Conservation (phyloP, 2,888 invertebrate species). For the Chymomyza procnemis region DNA sequence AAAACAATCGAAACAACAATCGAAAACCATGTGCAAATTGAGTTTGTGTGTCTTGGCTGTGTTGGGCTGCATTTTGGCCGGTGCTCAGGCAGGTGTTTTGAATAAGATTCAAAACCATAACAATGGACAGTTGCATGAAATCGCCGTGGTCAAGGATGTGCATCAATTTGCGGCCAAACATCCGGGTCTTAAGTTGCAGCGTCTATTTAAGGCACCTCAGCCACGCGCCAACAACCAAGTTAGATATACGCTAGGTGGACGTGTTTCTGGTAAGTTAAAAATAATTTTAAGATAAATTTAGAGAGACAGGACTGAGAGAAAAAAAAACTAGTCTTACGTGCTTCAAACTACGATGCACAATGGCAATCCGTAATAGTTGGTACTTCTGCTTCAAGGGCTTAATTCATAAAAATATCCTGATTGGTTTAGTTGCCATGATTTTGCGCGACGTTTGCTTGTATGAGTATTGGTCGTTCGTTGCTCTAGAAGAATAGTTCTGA, state of each 20-base stretch:
- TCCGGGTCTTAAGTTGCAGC: constrained; percentile 62
- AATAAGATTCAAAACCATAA: constrained; percentile 4
- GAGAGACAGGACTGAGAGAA: not conserved
- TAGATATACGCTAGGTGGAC: constrained; percentile 71
- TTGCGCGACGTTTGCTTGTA: too few species aligned
- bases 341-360: too few species aligned
- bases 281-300: constrained; percentile 1
- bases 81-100: constrained; percentile 35
- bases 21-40: constrained; percentile 46
- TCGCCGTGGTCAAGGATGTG: constrained; percentile 67
- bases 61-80: constrained; percentile 43
- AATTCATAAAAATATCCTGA: too few species aligned
- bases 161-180: constrained; percentile 59
- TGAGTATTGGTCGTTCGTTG: too few species aligned
- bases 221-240: constrained; percentile 42
- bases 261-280: constrained; percentile 62
- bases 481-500: too few species aligned
- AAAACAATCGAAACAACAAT: not conserved
- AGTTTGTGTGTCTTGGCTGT: constrained; percentile 47
- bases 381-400: too few species aligned
- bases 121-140: constrained; percentile 36
- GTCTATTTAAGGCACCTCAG: constrained; percentile 52
- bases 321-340: too few species aligned
- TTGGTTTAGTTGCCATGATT: too few species aligned
- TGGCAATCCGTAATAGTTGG: too few species aligned